Conservation (phyloP, 2,797 vertebrate species). For the Leptodactylus fallax region DNA sequence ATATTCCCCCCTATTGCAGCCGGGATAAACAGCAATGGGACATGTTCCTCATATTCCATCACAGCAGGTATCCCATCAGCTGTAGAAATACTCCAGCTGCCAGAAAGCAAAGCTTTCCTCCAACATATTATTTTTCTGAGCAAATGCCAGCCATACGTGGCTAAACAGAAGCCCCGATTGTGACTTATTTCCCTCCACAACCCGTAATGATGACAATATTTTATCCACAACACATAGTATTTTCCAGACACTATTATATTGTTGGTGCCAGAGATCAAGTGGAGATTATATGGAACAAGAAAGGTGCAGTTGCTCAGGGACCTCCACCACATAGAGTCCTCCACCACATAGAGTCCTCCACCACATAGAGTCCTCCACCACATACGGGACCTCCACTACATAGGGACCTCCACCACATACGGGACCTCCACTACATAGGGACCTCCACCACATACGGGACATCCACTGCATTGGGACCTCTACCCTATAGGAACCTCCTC, state of each 20-base stretch:
- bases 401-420: too few species aligned
- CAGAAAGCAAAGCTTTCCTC: conserved; percentile 37
- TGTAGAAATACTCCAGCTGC: conserved; percentile 46
- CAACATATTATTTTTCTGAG: conserved; percentile 29
- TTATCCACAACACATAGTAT: background rate
- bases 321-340: background rate
- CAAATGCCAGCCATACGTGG: conserved; percentile 17
- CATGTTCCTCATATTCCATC: conserved; percentile 39
- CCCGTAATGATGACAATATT: background rate
- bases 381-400: too few species aligned
- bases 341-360: background rate
- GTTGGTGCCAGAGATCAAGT: background rate
- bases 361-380: too few species aligned
- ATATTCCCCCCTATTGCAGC: conserved; percentile 33
- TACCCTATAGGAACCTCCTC: too few species aligned
- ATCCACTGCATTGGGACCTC: too few species aligned
- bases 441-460: too few species aligned
- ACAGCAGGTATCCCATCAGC: conserved; percentile 11
- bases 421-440: too few species aligned
- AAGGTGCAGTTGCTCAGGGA: background rate
- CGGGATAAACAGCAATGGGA: conserved; percentile 42
- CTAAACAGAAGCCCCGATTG: conserved; percentile 37
- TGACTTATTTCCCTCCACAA: background rate
- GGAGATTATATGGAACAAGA: background rate
- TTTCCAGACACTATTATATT: background rate